These are phyloP conservation scores for Eristalis intricaria DNA, from an alignment of 2,888 invertebrate species.

Conservation along the genomic window DNA sequence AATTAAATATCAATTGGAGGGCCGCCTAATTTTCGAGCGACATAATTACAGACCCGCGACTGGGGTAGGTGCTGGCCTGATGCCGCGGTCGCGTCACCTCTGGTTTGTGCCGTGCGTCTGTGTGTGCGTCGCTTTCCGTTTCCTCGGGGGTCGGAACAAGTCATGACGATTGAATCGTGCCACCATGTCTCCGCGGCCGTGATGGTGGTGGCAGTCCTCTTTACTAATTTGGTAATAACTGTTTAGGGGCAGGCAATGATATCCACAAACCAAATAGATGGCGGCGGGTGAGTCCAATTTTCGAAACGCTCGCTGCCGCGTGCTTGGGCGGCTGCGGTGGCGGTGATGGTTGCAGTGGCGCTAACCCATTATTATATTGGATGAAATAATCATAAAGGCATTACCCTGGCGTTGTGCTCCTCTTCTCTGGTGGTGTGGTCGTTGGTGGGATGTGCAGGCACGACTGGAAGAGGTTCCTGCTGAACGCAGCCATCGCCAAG, in stretches of 20 bases:
- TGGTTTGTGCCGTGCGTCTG: not conserved
- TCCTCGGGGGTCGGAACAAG: conserved; percentile 56
- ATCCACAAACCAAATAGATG: conserved; percentile 55
- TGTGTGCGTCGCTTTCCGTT: conserved; percentile 28
- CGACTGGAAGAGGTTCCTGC: conserved; percentile 19
- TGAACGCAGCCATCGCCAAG: not conserved
- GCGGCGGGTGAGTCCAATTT: conserved; percentile 53
- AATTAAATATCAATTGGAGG: conserved; percentile 70
- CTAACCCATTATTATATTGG: conserved; percentile 71
- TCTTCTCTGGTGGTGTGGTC: not conserved
- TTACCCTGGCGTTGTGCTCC: conserved; percentile 28
- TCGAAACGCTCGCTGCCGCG: conserved; percentile 33
- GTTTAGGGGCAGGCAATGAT: conserved; percentile 67
- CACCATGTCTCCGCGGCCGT: conserved; percentile 30
- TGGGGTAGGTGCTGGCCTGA: conserved; percentile 16
- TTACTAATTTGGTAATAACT: conserved; percentile 70
- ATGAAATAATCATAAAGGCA: conserved; percentile 71
- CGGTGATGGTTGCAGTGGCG: conserved; percentile 46
- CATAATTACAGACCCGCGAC: conserved; percentile 60
- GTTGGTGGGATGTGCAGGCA: conserved; percentile 39
- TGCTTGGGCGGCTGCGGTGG: not conserved
- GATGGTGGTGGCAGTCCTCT: not conserved
- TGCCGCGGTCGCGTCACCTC: not conserved
- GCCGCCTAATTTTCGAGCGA: conserved; percentile 62
- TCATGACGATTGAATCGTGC: conserved; percentile 71